phyloP scores from a whole-genome alignment of 2,113 vertebrate species.

The Nerophis ophidion region DNA sequence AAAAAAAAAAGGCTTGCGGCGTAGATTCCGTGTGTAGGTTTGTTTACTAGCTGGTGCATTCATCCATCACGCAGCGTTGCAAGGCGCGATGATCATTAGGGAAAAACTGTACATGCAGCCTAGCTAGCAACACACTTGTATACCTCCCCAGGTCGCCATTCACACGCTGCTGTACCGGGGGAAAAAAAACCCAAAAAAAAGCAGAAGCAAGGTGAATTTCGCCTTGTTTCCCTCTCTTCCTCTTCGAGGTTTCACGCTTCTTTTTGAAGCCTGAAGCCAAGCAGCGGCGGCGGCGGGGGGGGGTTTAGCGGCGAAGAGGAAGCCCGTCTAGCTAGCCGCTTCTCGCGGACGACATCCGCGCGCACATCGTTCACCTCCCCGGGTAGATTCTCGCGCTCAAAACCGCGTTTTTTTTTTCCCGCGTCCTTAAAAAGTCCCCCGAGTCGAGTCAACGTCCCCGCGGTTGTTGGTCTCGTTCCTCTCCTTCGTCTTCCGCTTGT shows the following conservation, averaged over 20 bases:
- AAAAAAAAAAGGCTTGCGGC: too few species aligned
- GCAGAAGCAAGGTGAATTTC: neutral
- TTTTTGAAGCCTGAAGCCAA: slow-evolving; percentile 8
- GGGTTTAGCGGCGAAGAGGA: slow-evolving; percentile 17
- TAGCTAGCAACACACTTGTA: too few species aligned
- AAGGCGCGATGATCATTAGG: slow-evolving; percentile 15
- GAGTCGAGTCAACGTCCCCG: slow-evolving; percentile 25
- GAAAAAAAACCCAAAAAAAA: neutral
- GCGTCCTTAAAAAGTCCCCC: slow-evolving; percentile 38
- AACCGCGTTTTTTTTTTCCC: slow-evolving; percentile 27
- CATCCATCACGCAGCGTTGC: slow-evolving; percentile 56
- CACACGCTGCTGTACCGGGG: neutral
- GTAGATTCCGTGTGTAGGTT: neutral
- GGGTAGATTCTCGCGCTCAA: slow-evolving; percentile 14
- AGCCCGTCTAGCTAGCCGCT: slow-evolving; percentile 62
- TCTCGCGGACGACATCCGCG: slow-evolving; percentile 43
- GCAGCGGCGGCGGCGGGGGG: too few species aligned
- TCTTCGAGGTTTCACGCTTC: slow-evolving; percentile 10
- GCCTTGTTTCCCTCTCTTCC: neutral
- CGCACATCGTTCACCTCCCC: slow-evolving; percentile 36
- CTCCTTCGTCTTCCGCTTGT: slow-evolving; percentile 68
- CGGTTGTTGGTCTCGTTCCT: slow-evolving; percentile 27
- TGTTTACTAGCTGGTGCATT: slow-evolving; percentile 56
- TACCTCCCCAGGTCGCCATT: neutral
- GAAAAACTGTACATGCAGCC: neutral